These are phyloP conservation scores for Drosophila tani DNA, from an alignment of 1,140 invertebrate genomes.

Conservation along the genomic window DNA sequence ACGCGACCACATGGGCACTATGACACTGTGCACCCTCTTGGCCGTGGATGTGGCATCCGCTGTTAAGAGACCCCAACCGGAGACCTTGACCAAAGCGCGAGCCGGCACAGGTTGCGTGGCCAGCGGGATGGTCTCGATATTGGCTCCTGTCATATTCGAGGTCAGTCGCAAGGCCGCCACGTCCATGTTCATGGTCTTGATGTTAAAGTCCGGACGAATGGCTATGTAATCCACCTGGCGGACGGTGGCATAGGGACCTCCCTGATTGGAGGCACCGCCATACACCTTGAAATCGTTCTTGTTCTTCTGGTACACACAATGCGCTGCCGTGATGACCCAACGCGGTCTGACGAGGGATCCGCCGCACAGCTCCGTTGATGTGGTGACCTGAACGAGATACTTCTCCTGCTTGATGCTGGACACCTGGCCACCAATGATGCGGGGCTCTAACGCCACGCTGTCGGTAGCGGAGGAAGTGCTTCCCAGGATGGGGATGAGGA, in stretches of 20 bases:
- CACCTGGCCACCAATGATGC: conserved; percentile 64
- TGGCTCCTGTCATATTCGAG: conserved; percentile 39
- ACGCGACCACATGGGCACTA: conserved; percentile 59
- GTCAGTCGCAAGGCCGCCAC: conserved; percentile 51
- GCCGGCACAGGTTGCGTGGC: conserved; percentile 36
- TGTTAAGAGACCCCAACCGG: conserved; percentile 52
- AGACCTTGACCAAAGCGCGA: conserved; percentile 45
- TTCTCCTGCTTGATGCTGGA: conserved; percentile 50
- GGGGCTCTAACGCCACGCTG: conserved; percentile 44
- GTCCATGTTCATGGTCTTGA: conserved; percentile 61
- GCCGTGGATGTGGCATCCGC: conserved; percentile 37
- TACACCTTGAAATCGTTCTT: conserved; percentile 33
- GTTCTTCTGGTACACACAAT: conserved; percentile 50
- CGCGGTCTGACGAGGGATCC: conserved; percentile 53
- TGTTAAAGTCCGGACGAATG: conserved; percentile 42
- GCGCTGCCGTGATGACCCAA: conserved; percentile 66
- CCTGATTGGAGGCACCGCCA: conserved; percentile 64
- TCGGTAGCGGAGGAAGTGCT: neutral
- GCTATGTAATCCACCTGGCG: conserved; percentile 41
- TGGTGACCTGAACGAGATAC: conserved; percentile 62
- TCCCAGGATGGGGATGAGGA: conserved; percentile 22
- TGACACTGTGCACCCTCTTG: conserved; percentile 48
- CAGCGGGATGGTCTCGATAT: conserved; percentile 54
- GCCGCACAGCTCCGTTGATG: conserved; percentile 50
- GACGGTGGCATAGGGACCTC: conserved; percentile 23